Evolutionary conservation across 2,888 invertebrate genomes (phyloP).

Genomic region (Petrophora chlorosata): DNA sequence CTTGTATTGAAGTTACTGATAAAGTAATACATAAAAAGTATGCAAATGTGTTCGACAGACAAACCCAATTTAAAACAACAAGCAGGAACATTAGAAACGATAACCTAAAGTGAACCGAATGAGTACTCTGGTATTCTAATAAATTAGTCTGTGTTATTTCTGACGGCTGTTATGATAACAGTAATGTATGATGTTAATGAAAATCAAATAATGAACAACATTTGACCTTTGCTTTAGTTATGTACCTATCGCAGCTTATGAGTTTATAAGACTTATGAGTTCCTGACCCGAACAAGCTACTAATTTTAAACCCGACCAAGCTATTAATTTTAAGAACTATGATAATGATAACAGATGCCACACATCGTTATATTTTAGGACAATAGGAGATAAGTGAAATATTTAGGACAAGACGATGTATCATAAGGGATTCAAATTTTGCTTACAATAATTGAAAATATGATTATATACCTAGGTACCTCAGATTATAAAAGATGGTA

Average conservation of each 20-base stretch:
- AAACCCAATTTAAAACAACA: conserved; percentile 1
- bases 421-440: no score
- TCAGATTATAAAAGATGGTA: no score
- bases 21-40: background rate
- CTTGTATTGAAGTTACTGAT: background rate
- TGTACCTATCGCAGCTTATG: conserved; percentile 24
- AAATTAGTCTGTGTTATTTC: conserved; percentile 24
- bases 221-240: conserved; percentile 45
- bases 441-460: no score
- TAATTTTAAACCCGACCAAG: background rate
- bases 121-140: conserved; percentile 19
- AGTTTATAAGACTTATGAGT: conserved; percentile 13
- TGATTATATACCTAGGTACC: no score
- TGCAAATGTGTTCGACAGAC: background rate
- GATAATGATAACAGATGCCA: no score
- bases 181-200: conserved; percentile 39
- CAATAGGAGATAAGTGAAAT: no score
- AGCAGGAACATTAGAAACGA: conserved; percentile 12
- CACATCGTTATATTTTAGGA: no score
- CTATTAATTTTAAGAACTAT: no score
- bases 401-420: no score
- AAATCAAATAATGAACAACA: conserved; percentile 46
- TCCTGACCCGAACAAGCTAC: conserved; percentile 6
- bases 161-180: conserved; percentile 29
- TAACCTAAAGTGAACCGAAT: conserved; percentile 8